Evolutionary conservation across 2,888 invertebrate species (phyloP).

Genomic region (Ommatoiulus sabulosus): DNA sequence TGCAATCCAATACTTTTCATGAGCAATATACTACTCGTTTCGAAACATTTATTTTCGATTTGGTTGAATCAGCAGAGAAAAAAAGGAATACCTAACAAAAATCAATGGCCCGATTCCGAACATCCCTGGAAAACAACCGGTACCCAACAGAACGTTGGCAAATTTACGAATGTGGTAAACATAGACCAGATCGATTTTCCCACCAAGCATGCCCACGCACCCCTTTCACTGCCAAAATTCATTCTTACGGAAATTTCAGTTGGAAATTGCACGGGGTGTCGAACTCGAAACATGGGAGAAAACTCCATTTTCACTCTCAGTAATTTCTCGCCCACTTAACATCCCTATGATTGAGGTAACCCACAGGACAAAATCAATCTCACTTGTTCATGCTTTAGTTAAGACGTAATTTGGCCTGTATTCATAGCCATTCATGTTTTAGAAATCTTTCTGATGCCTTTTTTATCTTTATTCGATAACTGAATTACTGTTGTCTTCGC

Average conservation of each 20-base stretch:
- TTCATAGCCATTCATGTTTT: not conserved
- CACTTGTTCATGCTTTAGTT: not conserved
- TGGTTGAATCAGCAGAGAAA: not conserved
- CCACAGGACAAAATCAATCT: not conserved
- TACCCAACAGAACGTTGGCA: not conserved
- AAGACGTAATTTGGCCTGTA: not conserved
- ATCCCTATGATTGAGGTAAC: not conserved
- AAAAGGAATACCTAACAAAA: not conserved
- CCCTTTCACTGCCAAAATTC: not conserved
- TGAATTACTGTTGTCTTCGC: no score
- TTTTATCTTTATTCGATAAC: not conserved
- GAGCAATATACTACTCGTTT: not conserved
- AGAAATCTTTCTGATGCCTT: not conserved
- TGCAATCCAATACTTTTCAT: no score
- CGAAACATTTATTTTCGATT: constrained; percentile 35
- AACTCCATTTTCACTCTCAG: not conserved
- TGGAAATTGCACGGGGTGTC: not conserved
- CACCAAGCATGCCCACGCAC: not conserved
- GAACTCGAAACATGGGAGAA: not conserved
- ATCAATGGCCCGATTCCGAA: constrained; percentile 23
- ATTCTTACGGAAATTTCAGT: not conserved
- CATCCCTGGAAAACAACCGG: not conserved
- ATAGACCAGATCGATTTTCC: not conserved
- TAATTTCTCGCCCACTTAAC: not conserved
- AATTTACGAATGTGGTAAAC: not conserved